Evolutionary conservation across 2,797 vertebrate species (phyloP).

Genomic region (Hozukius guyotensis): DNA sequence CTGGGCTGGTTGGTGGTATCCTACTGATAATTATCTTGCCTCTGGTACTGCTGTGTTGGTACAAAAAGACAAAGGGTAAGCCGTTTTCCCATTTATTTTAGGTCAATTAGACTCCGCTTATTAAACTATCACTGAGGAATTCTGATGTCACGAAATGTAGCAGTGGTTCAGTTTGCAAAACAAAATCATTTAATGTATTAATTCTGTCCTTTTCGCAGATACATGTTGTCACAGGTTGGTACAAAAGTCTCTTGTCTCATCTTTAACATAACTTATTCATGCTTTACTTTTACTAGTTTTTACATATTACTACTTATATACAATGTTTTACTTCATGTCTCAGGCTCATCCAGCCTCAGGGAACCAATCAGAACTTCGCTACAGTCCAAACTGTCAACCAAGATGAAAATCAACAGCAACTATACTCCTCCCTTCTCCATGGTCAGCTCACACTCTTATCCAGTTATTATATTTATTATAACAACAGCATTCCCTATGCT

Average conservation of each 20-base stretch:
- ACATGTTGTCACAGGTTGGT: neutral
- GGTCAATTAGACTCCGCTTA: neutral
- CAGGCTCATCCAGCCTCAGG: neutral
- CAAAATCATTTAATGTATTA: neutral
- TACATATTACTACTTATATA: neutral
- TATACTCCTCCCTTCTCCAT: slow-evolving; percentile 11
- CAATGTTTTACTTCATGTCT: neutral
- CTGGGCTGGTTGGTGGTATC: neutral
- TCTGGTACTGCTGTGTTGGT: slow-evolving; percentile 1
- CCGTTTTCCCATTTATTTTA: neutral
- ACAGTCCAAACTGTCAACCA: neutral
- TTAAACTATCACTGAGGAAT: neutral
- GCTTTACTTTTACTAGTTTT: neutral
- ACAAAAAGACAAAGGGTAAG: slow-evolving; percentile 19
- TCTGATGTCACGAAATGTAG: neutral
- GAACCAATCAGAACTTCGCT: neutral
- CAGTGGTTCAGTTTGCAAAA: neutral
- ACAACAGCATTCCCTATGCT: too few relatives aligned
- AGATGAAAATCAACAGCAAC: neutral
- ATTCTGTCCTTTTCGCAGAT: slow-evolving; percentile 7
- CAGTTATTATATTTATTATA: neutral
- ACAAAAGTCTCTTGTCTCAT: neutral
- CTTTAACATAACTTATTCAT: neutral
- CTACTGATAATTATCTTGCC: neutral
- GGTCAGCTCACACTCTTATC: neutral